A percentile compares a stretch with the other conserved stretches of the same genome.
phyloP scores from a whole-genome alignment of 2,888 invertebrate genomes.

The Auanema freiburgensis region DNA sequence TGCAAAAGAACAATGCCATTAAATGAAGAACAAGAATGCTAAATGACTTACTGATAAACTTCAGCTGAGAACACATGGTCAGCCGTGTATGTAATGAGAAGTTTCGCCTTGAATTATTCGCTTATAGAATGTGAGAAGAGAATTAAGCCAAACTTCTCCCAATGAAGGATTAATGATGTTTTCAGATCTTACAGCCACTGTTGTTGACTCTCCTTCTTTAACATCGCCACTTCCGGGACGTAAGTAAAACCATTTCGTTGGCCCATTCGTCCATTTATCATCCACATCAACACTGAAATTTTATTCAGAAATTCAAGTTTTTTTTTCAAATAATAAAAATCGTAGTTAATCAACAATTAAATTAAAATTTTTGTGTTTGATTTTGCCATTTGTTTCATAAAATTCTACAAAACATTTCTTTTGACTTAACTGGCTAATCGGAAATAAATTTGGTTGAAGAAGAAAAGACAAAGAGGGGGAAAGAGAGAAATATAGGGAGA shows the following conservation, averaged over 20 bases:
- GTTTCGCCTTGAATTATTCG: constrained; percentile 4
- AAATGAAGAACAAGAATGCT: too few relatives aligned
- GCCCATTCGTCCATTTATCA: constrained; percentile 41
- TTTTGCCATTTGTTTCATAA: constrained; percentile 1
- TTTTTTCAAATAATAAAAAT: neutral
- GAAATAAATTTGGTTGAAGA: too few relatives aligned
- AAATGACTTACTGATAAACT: constrained; percentile 18
- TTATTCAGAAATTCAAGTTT: neutral
- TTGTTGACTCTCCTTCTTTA: too few relatives aligned
- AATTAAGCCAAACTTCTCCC: neutral
- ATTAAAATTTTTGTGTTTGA: constrained; percentile 1
- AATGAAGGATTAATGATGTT: neutral
- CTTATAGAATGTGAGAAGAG: neutral
- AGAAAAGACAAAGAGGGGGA: too few relatives aligned
- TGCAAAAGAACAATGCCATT: too few relatives aligned
- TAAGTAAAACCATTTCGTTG: constrained; percentile 53
- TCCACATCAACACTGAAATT: constrained; percentile 39
- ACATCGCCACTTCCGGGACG: constrained; percentile 26
- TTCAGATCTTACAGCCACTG: constrained; percentile 1
- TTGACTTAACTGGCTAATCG: constrained; percentile 1
- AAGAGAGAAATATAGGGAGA: too few relatives aligned
- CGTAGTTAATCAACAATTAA: neutral
- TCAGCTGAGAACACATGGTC: constrained; percentile 47
- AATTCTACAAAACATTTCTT: neutral
- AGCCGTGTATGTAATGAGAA: constrained; percentile 35